Evolutionary conservation across 2,797 vertebrate species (phyloP).

Genomic region (Centropyge bicolor): DNA sequence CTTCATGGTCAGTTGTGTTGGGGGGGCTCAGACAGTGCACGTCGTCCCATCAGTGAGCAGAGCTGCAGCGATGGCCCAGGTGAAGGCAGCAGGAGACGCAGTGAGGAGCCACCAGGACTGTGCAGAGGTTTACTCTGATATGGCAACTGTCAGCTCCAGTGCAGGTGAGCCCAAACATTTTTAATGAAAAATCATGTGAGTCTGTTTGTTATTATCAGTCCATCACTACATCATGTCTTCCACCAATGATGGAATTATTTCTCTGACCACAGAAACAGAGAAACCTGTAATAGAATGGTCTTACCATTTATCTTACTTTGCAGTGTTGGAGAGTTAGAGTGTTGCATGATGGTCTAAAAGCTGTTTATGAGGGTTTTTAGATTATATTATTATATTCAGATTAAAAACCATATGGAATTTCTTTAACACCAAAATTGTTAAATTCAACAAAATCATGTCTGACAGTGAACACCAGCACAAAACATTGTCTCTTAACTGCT

Average conservation of each 20-base stretch:
- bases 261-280: not conserved
- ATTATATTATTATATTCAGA: not conserved
- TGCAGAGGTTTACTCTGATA: slow-evolving; percentile 79
- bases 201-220: not conserved
- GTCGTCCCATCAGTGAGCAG: slow-evolving; percentile 28
- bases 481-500: not conserved
- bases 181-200: not conserved
- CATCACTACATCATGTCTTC: not conserved
- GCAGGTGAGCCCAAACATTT: slow-evolving; percentile 76
- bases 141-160: slow-evolving; percentile 84
- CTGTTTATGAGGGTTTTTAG: not conserved
- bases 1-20: slow-evolving; percentile 58
- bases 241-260: not conserved
- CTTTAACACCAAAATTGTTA: not conserved
- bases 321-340: not conserved
- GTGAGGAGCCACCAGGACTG: slow-evolving; percentile 73
- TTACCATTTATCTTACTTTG: not conserved
- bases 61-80: slow-evolving; percentile 75
- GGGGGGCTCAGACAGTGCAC: slow-evolving; percentile 16
- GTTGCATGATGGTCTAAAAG: not conserved
- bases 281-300: not conserved
- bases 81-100: slow-evolving; percentile 66
- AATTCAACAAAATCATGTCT: not conserved
- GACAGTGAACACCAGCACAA: not conserved
- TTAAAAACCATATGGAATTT: not conserved